phyloP scores from a whole-genome alignment of 2,797 vertebrate species.

The Sebastes steindachneri region DNA sequence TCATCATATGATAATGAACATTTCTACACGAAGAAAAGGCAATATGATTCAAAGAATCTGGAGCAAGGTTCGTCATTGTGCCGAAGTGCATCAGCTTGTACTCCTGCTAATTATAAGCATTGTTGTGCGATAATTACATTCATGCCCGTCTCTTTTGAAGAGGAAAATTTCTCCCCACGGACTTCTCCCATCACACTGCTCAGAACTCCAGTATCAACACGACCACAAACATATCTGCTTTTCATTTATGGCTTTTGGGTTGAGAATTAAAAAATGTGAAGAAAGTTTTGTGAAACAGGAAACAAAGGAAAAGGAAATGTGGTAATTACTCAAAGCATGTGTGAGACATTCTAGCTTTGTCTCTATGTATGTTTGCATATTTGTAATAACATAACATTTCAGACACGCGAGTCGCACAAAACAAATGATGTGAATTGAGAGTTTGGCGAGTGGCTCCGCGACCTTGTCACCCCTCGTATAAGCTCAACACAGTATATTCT shows the following conservation, averaged over 20 bases:
- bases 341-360: background rate
- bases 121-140: slow-evolving; percentile 65
- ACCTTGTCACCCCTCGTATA: background rate
- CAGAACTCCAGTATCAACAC: slow-evolving; percentile 19
- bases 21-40: slow-evolving; percentile 27
- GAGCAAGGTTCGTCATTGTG: slow-evolving; percentile 33
- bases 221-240: slow-evolving; percentile 28
- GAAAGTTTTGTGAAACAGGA: slow-evolving; percentile 1
- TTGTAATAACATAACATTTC: background rate
- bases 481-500: background rate
- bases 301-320: slow-evolving; percentile 11
- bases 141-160: slow-evolving; percentile 51
- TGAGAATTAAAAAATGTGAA: background rate
- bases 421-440: background rate
- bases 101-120: slow-evolving; percentile 58
- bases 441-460: background rate
- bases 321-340: background rate
- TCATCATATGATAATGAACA: slow-evolving; percentile 44
- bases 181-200: slow-evolving; percentile 25
- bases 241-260: slow-evolving; percentile 9
- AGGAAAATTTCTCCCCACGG: slow-evolving; percentile 49
- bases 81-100: slow-evolving; percentile 39
- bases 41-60: slow-evolving; percentile 47
- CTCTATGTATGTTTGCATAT: background rate
- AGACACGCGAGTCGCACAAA: background rate